Evolutionary conservation across 2,797 vertebrate species (phyloP).

Genomic region (Sebastes itinus): DNA sequence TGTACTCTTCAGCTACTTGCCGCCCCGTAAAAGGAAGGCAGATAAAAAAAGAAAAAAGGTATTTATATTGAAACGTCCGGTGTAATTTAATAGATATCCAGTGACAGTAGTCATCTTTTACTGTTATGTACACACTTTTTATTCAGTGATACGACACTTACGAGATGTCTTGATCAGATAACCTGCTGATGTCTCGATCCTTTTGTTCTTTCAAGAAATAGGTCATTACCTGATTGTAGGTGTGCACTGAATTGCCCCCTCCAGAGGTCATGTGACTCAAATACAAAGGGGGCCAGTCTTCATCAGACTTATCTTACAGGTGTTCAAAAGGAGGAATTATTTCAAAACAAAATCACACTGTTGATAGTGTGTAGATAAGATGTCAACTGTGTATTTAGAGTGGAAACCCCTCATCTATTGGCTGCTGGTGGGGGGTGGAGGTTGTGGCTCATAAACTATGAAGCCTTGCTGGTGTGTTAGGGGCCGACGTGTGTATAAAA

Average conservation of each 20-base stretch:
- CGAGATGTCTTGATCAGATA: conserved; percentile 65
- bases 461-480: conserved; percentile 15
- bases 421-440: conserved; percentile 73
- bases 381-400: conserved; percentile 64
- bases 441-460: conserved; percentile 55
- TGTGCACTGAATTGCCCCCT: conserved; percentile 66
- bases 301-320: conserved; percentile 70
- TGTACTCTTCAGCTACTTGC: background rate
- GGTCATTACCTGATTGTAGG: conserved; percentile 73
- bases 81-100: conserved; percentile 4
- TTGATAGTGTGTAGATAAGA: conserved; percentile 80
- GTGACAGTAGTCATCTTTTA: conserved; percentile 30
- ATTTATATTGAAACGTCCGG: background rate
- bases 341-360: conserved; percentile 69
- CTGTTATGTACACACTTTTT: conserved; percentile 54
- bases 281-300: conserved; percentile 78
- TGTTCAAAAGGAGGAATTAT: conserved; percentile 60
- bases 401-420: conserved; percentile 69
- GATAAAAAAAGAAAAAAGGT: conserved; percentile 5
- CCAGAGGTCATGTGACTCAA: conserved; percentile 69
- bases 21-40: background rate
- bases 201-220: conserved; percentile 76
- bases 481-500: conserved; percentile 61
- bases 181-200: conserved; percentile 65
- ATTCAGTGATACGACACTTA: conserved; percentile 39